These are phyloP conservation scores for Ophioninae sp. DNA, from an alignment of 2,888 invertebrate species.

Conservation along the genomic window DNA sequence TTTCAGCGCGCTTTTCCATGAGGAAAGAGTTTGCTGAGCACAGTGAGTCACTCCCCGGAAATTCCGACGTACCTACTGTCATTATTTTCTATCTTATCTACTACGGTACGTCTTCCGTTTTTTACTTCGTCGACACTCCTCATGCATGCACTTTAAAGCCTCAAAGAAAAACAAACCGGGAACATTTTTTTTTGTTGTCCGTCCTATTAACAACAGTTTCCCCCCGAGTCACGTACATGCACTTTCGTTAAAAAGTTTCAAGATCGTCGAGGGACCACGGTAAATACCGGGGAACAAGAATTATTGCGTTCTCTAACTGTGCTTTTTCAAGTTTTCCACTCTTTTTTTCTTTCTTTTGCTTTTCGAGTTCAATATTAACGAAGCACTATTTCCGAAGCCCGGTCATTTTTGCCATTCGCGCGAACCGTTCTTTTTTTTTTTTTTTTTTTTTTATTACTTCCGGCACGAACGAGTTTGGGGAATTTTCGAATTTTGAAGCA, in stretches of 20 bases:
- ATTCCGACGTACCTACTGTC: slow-evolving; percentile 27
- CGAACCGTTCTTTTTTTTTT: not conserved
- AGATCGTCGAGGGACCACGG: not conserved
- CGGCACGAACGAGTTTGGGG: not conserved
- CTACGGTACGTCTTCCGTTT: not conserved
- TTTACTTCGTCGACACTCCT: slow-evolving; percentile 12
- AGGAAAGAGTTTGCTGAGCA: slow-evolving; percentile 36
- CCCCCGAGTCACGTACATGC: slow-evolving; percentile 29
- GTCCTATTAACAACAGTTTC: slow-evolving; percentile 10
- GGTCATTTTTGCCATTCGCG: not conserved
- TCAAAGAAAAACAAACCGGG: slow-evolving; percentile 13
- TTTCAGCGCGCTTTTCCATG: not conserved
- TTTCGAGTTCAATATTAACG: not conserved
- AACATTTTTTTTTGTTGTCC: slow-evolving; percentile 24
- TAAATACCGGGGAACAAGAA: not conserved
- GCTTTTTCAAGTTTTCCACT: not conserved
- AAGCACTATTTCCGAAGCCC: not conserved
- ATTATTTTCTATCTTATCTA: slow-evolving; percentile 53
- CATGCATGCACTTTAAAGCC: slow-evolving; percentile 3
- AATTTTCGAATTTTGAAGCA: too few relatives aligned
- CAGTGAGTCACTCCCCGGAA: slow-evolving; percentile 17
- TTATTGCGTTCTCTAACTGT: not conserved
- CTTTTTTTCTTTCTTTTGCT: not conserved
- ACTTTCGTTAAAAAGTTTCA: slow-evolving; percentile 35
- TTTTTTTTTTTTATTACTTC: not conserved